Conservation (phyloP, 2,113 vertebrate genomes). For the Hystrix cristata region DNA sequence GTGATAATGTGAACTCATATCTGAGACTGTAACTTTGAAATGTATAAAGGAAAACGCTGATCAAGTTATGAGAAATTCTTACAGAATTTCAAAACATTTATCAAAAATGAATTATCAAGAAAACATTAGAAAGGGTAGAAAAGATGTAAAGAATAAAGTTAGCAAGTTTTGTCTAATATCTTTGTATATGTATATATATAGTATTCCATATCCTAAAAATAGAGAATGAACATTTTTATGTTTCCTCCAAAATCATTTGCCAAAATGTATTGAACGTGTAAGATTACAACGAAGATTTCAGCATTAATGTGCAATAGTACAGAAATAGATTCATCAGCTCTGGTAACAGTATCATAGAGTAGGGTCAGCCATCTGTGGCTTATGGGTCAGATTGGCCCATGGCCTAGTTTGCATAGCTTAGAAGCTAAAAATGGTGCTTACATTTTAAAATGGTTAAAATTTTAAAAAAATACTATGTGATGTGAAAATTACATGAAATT, state of each 20-base stretch:
- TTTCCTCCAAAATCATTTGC: background rate
- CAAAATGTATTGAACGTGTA: background rate
- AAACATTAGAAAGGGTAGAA: slow-evolving; percentile 7
- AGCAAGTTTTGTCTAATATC: background rate
- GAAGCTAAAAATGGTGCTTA: background rate
- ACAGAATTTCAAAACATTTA: background rate
- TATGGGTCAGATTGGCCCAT: background rate
- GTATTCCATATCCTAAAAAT: background rate
- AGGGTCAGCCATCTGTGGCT: background rate
- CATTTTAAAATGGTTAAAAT: background rate
- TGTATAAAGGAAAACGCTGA: background rate
- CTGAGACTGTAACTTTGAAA: background rate
- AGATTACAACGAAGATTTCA: background rate
- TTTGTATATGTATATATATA: background rate
- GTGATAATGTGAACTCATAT: background rate
- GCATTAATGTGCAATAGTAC: background rate
- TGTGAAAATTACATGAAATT: slow-evolving; percentile 2
- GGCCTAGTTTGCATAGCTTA: background rate
- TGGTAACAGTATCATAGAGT: background rate
- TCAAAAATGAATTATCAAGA: background rate
- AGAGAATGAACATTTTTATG: background rate
- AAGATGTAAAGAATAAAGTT: background rate
- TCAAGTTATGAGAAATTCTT: slow-evolving; percentile 7
- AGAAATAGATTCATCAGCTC: background rate
- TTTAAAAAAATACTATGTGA: background rate